phyloP scores from a whole-genome alignment of 2,797 vertebrate species.

The Halcyon smyrnensis region DNA sequence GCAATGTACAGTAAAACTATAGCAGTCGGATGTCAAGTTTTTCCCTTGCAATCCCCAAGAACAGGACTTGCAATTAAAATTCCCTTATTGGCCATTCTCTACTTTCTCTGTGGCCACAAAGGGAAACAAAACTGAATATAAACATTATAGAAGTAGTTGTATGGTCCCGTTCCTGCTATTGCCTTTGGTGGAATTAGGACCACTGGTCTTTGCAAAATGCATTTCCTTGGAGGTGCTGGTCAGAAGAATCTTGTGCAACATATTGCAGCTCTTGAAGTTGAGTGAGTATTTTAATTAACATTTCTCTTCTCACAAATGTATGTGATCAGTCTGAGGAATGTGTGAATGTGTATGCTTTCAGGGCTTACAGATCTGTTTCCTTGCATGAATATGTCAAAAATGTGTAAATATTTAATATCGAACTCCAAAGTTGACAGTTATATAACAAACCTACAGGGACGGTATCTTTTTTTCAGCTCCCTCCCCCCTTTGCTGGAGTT shows the following conservation, averaged over 20 bases:
- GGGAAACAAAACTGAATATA: not conserved
- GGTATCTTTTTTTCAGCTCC: not conserved
- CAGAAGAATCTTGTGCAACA: not conserved
- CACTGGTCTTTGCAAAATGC: not conserved
- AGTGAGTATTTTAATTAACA: not conserved
- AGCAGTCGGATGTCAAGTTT: not conserved
- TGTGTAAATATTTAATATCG: slow-evolving; percentile 59
- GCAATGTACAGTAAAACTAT: not conserved
- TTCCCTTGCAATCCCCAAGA: not conserved
- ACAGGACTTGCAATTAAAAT: not conserved
- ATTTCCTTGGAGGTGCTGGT: not conserved
- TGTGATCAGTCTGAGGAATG: not conserved
- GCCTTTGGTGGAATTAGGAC: not conserved
- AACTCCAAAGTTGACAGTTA: slow-evolving; percentile 2
- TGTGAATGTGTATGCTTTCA: not conserved
- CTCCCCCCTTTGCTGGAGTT: too few species aligned
- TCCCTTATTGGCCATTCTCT: not conserved
- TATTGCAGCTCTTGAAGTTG: not conserved
- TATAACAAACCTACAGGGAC: slow-evolving; percentile 35
- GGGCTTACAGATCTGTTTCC: not conserved
- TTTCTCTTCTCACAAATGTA: not conserved
- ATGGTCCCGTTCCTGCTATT: not conserved
- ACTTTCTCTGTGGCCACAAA: not conserved
- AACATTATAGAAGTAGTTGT: not conserved
- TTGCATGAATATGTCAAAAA: not conserved